Percentiles rank a stretch among this genome's conserved stretches.
phyloP scores from a whole-genome alignment of 1,140 invertebrate species.

The Dryas iulia region DNA sequence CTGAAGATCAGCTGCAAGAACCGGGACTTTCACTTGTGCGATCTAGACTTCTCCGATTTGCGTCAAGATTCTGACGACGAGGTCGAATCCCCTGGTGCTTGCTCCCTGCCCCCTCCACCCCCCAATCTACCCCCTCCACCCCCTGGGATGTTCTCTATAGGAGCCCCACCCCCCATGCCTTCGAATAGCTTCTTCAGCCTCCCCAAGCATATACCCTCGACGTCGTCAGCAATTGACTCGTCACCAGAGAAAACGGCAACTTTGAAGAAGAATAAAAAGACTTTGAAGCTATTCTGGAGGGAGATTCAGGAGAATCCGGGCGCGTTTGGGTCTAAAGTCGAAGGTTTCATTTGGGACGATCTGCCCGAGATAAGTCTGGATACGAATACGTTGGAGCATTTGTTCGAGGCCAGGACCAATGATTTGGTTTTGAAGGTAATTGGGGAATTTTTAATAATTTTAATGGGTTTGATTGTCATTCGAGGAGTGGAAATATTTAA shows the following conservation, averaged over 20 bases:
- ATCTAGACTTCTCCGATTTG: slow-evolving; percentile 97
- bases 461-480: no score
- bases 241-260: slow-evolving; percentile 52
- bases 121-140: slow-evolving; percentile 87
- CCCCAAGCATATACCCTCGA: slow-evolving; percentile 35
- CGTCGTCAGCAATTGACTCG: slow-evolving; percentile 22
- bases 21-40: slow-evolving; percentile 93
- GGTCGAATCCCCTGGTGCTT: slow-evolving; percentile 82
- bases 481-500: no score
- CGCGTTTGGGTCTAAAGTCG: slow-evolving; percentile 81
- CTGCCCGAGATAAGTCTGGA: slow-evolving; percentile 92
- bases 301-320: slow-evolving; percentile 93
- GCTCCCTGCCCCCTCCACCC: slow-evolving; percentile 86
- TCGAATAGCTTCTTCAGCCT: slow-evolving; percentile 66
- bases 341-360: slow-evolving; percentile 97
- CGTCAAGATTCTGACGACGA: slow-evolving; percentile 89
- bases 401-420: slow-evolving; percentile 98
- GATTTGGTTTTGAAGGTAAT: slow-evolving; percentile 94
- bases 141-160: slow-evolving; percentile 71
- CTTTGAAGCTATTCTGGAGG: slow-evolving; percentile 99
- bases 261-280: slow-evolving; percentile 96
- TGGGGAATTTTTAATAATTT: slow-evolving; percentile 4
- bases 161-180: slow-evolving; percentile 73
- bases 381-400: slow-evolving; percentile 95
- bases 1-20: slow-evolving; percentile 88